Evolutionary conservation across 1,140 invertebrate species (phyloP), one percentile per base, ranked within the genome.

Genomic region (Macrotrachela quadricornifera): DNA sequence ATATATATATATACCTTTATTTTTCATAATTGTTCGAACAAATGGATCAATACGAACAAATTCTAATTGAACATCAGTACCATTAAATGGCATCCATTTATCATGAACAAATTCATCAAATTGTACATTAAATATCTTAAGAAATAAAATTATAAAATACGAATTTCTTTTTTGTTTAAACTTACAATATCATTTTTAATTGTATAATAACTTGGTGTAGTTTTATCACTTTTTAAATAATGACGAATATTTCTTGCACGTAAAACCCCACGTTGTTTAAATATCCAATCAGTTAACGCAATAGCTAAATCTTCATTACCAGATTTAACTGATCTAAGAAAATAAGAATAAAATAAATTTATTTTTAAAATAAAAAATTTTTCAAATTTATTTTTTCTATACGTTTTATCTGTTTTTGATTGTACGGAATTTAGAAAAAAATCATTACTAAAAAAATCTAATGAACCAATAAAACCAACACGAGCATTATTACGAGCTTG

Each of bases 1-100:
- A n/a, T n/a, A 30, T 30, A 4, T 30, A 30, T 30, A 4, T 8
- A 4, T 30, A 30, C 21, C 21, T 30, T 51, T 40, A 61, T 55
- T 50, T 42, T 79, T 77, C 62, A 95, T 74, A 0, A 77, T 81
- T 17, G 79, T 85, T 49, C 92, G 76, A 6, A 97, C 80, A 68
- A 99, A 99, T 6, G 94, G 92, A 78, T 99, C 94, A 61, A 99
- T 97, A 48, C 94, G 77, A 6, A 97, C 88, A 74, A 99, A 97
- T 71, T 99, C 92, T 30, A 99, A 63, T 71, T 99, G 94, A 0
- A 99, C 77, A 74, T 99, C 92, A 59, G 80, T 77, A 0, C 82
- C 82, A 56, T 82, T 76, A 62, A 86, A 96, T 46, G 91, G 83
- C 55, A 83, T 73, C 94, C 94, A 99, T 63, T 81, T 77, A 9